These are phyloP conservation scores for Leuciscus idus DNA, from an alignment of 2,113 vertebrate species.

Conservation along the genomic window DNA sequence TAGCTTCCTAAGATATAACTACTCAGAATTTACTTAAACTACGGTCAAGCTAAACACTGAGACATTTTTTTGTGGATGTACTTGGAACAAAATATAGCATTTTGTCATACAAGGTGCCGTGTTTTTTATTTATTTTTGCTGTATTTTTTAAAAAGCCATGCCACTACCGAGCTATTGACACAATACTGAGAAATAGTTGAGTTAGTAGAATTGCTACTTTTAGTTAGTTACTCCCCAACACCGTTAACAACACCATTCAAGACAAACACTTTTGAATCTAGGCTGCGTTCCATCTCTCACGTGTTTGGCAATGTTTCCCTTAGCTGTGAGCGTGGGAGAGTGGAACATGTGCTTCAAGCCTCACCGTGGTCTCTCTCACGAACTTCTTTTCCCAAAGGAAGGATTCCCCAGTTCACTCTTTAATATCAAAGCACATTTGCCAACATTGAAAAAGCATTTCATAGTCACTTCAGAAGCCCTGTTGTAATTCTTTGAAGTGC, in stretches of 20 bases:
- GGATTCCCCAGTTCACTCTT: constrained; percentile 39
- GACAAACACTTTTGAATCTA: constrained; percentile 26
- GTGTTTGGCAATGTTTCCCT: constrained; percentile 12
- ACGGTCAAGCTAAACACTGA: neutral
- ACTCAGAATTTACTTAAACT: neutral
- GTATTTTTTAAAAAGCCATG: neutral
- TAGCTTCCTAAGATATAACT: neutral
- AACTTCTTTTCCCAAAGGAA: constrained; percentile 36
- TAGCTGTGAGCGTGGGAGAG: constrained; percentile 27
- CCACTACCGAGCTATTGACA: no score
- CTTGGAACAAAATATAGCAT: no score
- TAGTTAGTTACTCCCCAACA: neutral
- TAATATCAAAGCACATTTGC: constrained; percentile 54
- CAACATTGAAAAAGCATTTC: constrained; percentile 47
- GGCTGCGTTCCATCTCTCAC: constrained; percentile 16
- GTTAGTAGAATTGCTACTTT: neutral
- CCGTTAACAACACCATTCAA: constrained; percentile 8
- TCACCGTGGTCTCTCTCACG: constrained; percentile 8
- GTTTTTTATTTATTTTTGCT: neutral
- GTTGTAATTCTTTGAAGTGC: constrained; percentile 53
- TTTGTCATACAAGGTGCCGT: no score
- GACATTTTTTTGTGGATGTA: neutral
- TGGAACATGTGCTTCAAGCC: constrained; percentile 44
- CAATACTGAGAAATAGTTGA: neutral
- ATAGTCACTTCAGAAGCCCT: constrained; percentile 46